phyloP scores from a whole-genome alignment of 2,888 invertebrate genomes.

The Dicyrtomina minuta region DNA sequence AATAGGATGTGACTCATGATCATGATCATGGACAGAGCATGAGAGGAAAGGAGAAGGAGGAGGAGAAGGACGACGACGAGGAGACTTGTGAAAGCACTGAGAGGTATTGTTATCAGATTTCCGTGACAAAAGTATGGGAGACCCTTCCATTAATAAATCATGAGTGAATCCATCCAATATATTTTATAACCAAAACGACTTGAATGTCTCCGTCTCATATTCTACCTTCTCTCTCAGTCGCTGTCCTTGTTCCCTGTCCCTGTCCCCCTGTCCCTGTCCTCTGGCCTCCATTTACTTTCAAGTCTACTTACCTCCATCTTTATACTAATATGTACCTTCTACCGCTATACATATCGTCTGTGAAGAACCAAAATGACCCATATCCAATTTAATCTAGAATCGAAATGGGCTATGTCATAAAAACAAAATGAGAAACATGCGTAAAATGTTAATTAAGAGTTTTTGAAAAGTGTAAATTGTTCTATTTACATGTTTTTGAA shows the following conservation, averaged over 20 bases:
- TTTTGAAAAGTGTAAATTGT: no score
- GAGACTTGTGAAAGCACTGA: conserved; percentile 8
- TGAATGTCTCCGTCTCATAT: conserved; percentile 13
- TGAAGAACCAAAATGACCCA: no score
- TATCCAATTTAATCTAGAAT: no score
- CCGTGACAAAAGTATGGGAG: conserved; percentile 48
- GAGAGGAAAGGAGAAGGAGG: conserved; percentile 2
- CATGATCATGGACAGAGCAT: background rate
- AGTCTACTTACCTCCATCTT: background rate
- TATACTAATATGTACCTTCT: no score
- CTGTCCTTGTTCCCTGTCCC: conserved; percentile 4
- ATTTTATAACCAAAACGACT: conserved; percentile 26
- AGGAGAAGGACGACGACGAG: background rate
- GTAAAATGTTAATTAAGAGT: no score
- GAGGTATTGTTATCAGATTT: conserved; percentile 54
- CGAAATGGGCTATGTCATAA: no score
- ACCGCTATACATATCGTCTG: no score
- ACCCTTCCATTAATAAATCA: conserved; percentile 54
- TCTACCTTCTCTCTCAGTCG: conserved; percentile 12
- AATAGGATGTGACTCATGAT: conserved; percentile 23
- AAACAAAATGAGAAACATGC: no score
- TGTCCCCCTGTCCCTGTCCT: background rate
- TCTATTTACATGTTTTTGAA: no score
- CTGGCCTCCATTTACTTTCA: background rate
- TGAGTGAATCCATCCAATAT: conserved; percentile 52